Conservation (phyloP, 2,888 invertebrate genomes). For the Lingula anatina region DNA sequence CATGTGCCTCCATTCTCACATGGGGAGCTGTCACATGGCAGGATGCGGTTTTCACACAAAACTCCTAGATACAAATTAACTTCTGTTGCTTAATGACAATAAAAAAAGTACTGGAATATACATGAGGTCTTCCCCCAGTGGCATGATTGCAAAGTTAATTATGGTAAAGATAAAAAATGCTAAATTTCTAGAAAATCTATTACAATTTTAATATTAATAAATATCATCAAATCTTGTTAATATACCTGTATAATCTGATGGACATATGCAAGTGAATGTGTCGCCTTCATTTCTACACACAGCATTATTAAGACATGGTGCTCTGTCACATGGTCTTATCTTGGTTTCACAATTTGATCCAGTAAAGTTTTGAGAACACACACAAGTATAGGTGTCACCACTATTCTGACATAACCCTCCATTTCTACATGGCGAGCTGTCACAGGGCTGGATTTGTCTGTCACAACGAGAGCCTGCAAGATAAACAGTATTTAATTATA, state of each 20-base stretch:
- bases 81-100: too few relatives aligned
- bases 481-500: too few relatives aligned
- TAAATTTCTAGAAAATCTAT: too few relatives aligned
- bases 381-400: neutral
- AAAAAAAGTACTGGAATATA: too few relatives aligned
- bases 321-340: neutral
- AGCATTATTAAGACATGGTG: neutral
- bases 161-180: too few relatives aligned
- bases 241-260: neutral
- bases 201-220: too few relatives aligned
- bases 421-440: neutral
- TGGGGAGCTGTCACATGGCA: slow-evolving; percentile 18
- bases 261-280: neutral
- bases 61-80: too few relatives aligned
- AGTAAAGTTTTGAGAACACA: neutral
- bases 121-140: too few relatives aligned
- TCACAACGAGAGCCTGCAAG: neutral
- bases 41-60: neutral
- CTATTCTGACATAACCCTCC: neutral
- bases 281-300: neutral
- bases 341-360: neutral
- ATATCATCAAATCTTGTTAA: too few relatives aligned
- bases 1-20: slow-evolving; percentile 21
- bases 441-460: neutral
- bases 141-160: too few relatives aligned